These are phyloP conservation scores for Sminthurides bifidus DNA, from an alignment of 1,140 invertebrate species.

Conservation along the genomic window DNA sequence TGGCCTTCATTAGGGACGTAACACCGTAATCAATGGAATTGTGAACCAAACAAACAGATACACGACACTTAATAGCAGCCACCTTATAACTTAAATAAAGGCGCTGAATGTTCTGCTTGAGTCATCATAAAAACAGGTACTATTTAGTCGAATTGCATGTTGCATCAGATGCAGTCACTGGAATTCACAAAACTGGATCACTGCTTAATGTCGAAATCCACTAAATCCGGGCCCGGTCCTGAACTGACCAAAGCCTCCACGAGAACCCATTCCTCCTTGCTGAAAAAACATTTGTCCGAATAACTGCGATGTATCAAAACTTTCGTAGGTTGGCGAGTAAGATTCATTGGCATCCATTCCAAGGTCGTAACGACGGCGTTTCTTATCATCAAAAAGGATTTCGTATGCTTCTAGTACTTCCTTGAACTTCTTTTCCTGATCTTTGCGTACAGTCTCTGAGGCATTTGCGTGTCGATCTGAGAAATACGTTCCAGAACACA, in stretches of 20 bases:
- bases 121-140: background rate
- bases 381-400: conserved; percentile 83
- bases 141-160: background rate
- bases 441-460: conserved; percentile 64
- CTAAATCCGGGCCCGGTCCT: conserved; percentile 9
- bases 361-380: conserved; percentile 80
- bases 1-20: too few species aligned
- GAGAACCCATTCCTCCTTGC: conserved; percentile 27
- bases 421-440: conserved; percentile 92
- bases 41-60: background rate
- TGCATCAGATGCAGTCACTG: background rate
- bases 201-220: conserved; percentile 11
- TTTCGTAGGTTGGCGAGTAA: conserved; percentile 30
- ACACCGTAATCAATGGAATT: background rate
- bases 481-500: background rate
- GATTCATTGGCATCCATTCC: conserved; percentile 77
- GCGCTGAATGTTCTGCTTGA: background rate
- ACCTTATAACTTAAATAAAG: background rate
- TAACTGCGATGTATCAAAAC: conserved; percentile 61
- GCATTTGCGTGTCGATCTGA: conserved; percentile 79
- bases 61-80: background rate
- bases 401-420: conserved; percentile 95
- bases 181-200: background rate
- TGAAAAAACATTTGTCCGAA: conserved; percentile 62
- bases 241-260: conserved; percentile 15